Evolutionary conservation across 2,888 invertebrate genomes (phyloP), one percentile per base, ranked within the genome.

Genomic region (Clivina fossor): DNA sequence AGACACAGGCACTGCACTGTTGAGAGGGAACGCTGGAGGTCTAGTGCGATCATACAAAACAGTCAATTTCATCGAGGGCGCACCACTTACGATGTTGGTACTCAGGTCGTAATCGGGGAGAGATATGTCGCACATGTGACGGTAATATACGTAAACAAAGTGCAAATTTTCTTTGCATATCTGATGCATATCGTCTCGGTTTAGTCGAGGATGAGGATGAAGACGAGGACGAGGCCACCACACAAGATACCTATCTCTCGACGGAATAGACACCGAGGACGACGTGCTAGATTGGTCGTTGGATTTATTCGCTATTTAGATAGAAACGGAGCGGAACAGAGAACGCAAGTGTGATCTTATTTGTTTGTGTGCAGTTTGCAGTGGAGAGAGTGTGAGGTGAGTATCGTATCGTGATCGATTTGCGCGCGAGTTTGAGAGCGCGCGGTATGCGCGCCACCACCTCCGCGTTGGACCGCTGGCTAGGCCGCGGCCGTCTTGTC

Each of bases 141-240:
- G 53, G 53, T 53, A 53, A 53, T 53, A 44, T 37, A 53, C 51
- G 38, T 73, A 72, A 73, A 72, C 72, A 74, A 73, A 73, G 46
- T 43, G 49, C 71, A 72, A 60, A 68, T 67, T 64, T 66, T 69
- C 69, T 71, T 72, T 71, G 71, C 72, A 71, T 73, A 73, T 71
- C 72, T 72, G 71, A 71, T 71, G 69, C 68, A 63, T 64, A 15
- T 44, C 19, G 32, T 41, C 26, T 28, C 44, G 43, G 53, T 38
- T 33, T 53, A 53, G 8, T 20, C 40, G 19, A 19, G 9, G 20
- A n/a, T n/a, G n/a, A n/a, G n/a, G n/a, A n/a, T n/a, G n/a, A n/a
- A n/a, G n/a, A n/a, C n/a, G n/a, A n/a, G n/a, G n/a, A n/a, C n/a
- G n/a, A 33, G 13, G 9, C 33, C 33, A 33, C 33, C 5, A 33